Base-by-base conservation (phyloP, 2,888 invertebrate species). In the Strigamia maritima region DNA sequence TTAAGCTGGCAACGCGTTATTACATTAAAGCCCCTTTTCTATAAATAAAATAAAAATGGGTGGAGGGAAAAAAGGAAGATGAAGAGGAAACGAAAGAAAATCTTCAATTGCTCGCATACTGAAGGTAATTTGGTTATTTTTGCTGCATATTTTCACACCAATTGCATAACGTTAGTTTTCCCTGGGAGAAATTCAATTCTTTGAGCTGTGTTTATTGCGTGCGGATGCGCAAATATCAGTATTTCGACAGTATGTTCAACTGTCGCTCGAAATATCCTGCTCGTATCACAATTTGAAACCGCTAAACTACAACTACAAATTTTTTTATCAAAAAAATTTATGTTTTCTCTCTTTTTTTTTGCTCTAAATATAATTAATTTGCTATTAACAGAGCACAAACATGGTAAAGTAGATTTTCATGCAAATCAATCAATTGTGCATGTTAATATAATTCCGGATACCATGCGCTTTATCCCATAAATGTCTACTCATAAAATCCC, bases 341-440 rank as follows among this genome's bases (percentile, higher is more conserved):
- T 49, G 12, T 16, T 16, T 49, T 14, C 16, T 49, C 16, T 49
- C 16, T 49, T 16, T 16, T 12, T 49, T 14, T 12, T 12, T 49
- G 16, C 16, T 16, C 49, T 16, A 49, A 16, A 49, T 14, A 49
- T 49, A 49, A 14, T 49, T 49, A 24, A 14, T 14, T 74, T 74
- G 8, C 16, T 74, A 24, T 8, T 74, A 14, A 6, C 49, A 49
- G 60, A 60, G 60, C 60, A 60, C 60, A 60, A 60, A 60, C 60
- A 60, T 60, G n/a, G 22, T 60, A 22, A 16, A 60, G 31, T 31
- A 2, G 31, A 60, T 60, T 60, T 60, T 19, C 60, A 60, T 60
- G 60, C 60, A 60, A 60, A 60, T 60, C 60, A 60, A 60, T 60
- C 60, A 60, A 60, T 40, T 60, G 60, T 22, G 60, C 60, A 60